Base-by-base conservation (phyloP, 1,140 invertebrate genomes). In the Neodiprion pinetum region DNA sequence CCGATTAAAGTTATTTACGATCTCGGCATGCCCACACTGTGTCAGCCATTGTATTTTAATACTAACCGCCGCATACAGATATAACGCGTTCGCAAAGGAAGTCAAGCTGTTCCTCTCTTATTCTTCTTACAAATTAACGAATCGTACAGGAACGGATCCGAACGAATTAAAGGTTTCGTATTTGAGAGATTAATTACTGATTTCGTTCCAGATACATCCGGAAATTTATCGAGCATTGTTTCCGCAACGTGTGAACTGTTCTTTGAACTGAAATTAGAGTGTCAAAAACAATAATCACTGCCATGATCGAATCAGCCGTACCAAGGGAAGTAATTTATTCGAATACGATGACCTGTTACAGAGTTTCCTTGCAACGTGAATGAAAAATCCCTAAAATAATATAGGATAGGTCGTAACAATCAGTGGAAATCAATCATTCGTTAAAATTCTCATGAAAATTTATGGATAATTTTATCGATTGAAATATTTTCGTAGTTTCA, bases 41-140 rank as follows among this genome's bases (percentile, higher is more conserved):
- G 80, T 86, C 83, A 85, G 84, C 84, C 84, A 88, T 88, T 88
- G 87, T 88, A 88, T 88, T 88, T 86, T 88, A 88, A 88, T 88
- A 84, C 76, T 61, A 61, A 61, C 11, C 9, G n/a, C n/a, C 5
- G 28, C 28, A 8, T 61, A 61, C 53, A 17, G 53, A 61, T 61
- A 61, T 40, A 40, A 40, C 28, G 28, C 53, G 53, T 61, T 61
- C 11, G n/a, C 53, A 17, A 14, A 61, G 53, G 53, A 61, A 61
- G 53, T 61, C 53, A 61, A 61, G 53, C 53, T 61, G 53, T 40
- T 40, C 53, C 11, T 12, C n/a, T 17, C n/a, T 61, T 17, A 14
- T 61, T 61, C 53, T 14, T 17, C n/a, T 17, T 11, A 61, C 53
- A 61, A 61, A 61, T 61, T 61, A 61, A 61, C 53, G 53, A 17